Evolutionary conservation across 2,797 vertebrate genomes (phyloP).

Genomic region (Netta rufina): DNA sequence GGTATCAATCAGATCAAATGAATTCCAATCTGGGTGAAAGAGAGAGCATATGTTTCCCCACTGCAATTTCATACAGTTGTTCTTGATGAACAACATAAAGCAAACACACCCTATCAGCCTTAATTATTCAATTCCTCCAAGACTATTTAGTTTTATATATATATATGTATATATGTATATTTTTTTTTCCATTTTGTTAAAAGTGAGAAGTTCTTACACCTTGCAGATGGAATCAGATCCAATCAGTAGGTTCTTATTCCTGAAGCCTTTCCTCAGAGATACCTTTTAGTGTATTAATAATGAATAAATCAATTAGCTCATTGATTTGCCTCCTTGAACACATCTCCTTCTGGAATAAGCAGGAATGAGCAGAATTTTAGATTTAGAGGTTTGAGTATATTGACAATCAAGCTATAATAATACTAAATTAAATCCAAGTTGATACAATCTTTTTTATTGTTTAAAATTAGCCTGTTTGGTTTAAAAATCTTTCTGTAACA

Average conservation of each 20-base stretch:
- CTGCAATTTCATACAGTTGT: not conserved
- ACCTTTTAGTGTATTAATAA: not conserved
- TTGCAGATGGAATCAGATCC: not conserved
- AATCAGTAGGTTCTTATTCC: not conserved
- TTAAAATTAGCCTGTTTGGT: not conserved
- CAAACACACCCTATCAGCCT: not conserved
- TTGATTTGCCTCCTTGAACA: not conserved
- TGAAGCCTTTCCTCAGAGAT: not conserved
- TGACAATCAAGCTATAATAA: not conserved
- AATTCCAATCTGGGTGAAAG: not conserved
- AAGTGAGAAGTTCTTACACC: not conserved
- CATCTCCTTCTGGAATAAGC: not conserved
- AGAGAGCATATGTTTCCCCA: not conserved
- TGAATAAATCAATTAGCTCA: not conserved
- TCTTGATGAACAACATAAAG: not conserved
- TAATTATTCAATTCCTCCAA: not conserved
- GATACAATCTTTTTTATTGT: not conserved
- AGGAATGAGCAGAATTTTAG: not conserved
- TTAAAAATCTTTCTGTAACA: not conserved
- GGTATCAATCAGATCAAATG: not conserved
- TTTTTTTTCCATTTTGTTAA: not conserved
- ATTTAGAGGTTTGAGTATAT: not conserved
- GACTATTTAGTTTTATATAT: not conserved
- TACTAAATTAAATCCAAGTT: not conserved
- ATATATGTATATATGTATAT: not conserved